Percentiles rank a stretch among this genome's conserved stretches.
These are phyloP conservation scores for Zhuqinia jingwanae DNA, from an alignment of 2,888 invertebrate genomes.

Conservation along the genomic window DNA sequence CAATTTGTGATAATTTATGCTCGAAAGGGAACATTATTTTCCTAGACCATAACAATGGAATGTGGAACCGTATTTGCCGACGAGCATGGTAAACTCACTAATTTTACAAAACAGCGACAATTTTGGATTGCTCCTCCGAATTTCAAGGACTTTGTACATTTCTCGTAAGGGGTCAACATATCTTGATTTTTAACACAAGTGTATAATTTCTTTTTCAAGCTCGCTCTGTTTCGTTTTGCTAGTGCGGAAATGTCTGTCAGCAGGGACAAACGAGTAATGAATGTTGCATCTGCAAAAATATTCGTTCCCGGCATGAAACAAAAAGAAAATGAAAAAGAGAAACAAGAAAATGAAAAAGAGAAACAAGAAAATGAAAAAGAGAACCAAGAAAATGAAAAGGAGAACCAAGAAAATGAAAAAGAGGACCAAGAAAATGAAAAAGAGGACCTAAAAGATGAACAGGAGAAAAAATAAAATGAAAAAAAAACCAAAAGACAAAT, in stretches of 20 bases:
- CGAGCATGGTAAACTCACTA: constrained; percentile 20
- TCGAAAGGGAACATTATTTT: not conserved
- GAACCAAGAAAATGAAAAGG: too few relatives aligned
- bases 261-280: constrained; percentile 28
- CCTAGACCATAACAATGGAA: constrained; percentile 60
- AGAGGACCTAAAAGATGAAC: too few relatives aligned
- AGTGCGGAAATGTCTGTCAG: constrained; percentile 37
- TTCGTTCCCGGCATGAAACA: constrained; percentile 7
- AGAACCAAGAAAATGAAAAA: not conserved
- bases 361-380: too few relatives aligned
- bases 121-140: constrained; percentile 64
- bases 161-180: too few relatives aligned
- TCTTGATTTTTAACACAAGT: too few relatives aligned
- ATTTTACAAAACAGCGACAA: constrained; percentile 27
- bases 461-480: too few relatives aligned
- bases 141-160: constrained; percentile 50
- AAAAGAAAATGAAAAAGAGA: too few relatives aligned
- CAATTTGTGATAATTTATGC: not conserved
- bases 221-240: not conserved
- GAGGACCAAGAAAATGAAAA: too few relatives aligned
- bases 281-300: constrained; percentile 45
- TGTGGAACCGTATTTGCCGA: constrained; percentile 56
- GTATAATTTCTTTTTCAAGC: too few relatives aligned
- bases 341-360: too few relatives aligned
- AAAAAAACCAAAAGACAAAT: too few relatives aligned